phyloP scores from a whole-genome alignment of 2,113 vertebrate genomes.

The Dromas ardeola region DNA sequence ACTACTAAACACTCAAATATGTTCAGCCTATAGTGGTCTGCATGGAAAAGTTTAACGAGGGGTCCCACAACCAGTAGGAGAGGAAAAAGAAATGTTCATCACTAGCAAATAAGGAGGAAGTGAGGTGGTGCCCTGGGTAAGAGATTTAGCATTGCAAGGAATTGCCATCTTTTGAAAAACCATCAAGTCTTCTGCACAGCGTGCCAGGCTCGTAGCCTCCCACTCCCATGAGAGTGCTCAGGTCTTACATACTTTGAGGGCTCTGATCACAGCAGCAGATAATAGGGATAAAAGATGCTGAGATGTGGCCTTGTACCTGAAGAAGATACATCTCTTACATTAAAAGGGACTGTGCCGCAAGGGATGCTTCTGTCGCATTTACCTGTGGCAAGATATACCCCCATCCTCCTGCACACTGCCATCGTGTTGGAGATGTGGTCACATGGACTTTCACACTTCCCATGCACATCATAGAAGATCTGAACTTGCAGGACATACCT shows the following conservation, averaged over 20 bases:
- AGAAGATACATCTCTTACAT: background rate
- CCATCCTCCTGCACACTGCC: background rate
- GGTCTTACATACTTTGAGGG: background rate
- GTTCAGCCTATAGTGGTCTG: background rate
- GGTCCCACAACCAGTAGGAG: background rate
- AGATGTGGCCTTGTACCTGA: rapidly evolving
- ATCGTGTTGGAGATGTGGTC: background rate
- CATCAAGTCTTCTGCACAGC: background rate
- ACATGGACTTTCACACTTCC: background rate
- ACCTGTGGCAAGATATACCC: background rate
- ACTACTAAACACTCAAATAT: background rate
- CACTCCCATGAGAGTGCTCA: background rate
- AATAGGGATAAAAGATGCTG: background rate
- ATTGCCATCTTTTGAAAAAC: background rate
- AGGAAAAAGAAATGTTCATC: background rate
- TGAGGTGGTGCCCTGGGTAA: background rate
- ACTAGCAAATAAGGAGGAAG: background rate
- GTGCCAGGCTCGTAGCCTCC: background rate
- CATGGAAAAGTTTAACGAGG: background rate
- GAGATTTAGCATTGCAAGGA: background rate
- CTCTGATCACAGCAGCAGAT: background rate
- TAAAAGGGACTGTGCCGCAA: background rate
- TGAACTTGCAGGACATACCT: background rate
- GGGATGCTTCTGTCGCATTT: background rate
- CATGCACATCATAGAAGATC: background rate